Base-by-base conservation (phyloP, 2,888 invertebrate species). In the Pocota personata region DNA sequence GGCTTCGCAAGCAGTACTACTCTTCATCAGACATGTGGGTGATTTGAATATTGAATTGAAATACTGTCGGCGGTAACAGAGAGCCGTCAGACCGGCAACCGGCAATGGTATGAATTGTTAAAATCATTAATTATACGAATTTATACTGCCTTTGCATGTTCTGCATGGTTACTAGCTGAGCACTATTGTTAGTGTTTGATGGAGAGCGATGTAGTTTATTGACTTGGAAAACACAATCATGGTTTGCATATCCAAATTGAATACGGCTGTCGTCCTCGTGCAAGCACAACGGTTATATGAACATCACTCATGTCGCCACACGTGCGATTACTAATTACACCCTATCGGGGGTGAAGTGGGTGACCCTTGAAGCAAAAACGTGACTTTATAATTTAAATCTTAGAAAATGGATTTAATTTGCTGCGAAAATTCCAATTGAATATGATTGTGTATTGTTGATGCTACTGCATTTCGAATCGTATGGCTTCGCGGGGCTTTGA, bases 291-390 rank as follows among this genome's bases (percentile, higher is more conserved):
- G 30, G 24, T 21, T 40, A 27, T 67, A 37, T 50, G 66, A 76
- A 50, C 50, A 32, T 40, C 6, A 40, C 14, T 30, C 46, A 79
- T 50, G 78, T 73, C 67, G 83, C 67, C 73, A 83, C 83, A 83
- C 83, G 83, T 83, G 83, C 73, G 79, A 79, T 57, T 67, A 73
- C 79, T 83, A 83, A 83, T 83, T 83, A 83, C 37, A 67, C 30
- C 48, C 67, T 62, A 46, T 48, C 60, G 32, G 71, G 55, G 66
- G 46, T 50, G 66, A 80, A 73, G 79, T 80, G n/a, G n/a, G 60
- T 37, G 43, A 69, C 60, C 62, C 72, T 67, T 73, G 57, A 73
- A 21, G 43, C 35, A 12, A 30, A 73, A 78, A 79, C 83, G 83
- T 83, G 83, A 83, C 83, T 83, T 67, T 50, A 30, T 66, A 55